phyloP scores from a whole-genome alignment of 2,113 vertebrate species.

The Rhinopithecus roxellana region DNA sequence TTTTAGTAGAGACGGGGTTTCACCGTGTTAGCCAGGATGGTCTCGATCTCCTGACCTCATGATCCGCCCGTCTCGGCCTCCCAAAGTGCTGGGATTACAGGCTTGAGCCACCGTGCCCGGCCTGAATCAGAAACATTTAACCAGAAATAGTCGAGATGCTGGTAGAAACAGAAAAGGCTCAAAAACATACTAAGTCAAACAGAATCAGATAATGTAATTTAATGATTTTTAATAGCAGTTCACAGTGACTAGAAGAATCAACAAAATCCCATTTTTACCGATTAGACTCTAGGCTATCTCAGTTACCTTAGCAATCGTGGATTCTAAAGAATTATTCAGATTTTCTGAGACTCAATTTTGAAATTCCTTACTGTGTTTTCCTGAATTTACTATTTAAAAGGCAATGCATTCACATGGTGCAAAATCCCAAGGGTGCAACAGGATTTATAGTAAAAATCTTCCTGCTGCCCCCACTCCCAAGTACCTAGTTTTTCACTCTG shows the following conservation, averaged over 20 bases:
- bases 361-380: not conserved
- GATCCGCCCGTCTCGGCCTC: too few species aligned
- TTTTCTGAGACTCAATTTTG: not conserved
- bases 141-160: not conserved
- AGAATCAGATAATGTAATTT: not conserved
- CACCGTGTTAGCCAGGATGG: too few species aligned
- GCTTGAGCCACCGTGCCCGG: too few species aligned
- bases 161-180: not conserved
- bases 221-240: not conserved
- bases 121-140: not conserved
- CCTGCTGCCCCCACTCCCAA: not conserved
- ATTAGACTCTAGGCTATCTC: not conserved
- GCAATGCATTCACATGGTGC: not conserved
- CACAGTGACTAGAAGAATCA: not conserved
- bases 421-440: not conserved
- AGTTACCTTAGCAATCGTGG: not conserved
- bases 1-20: too few species aligned
- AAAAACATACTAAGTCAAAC: not conserved
- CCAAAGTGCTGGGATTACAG: too few species aligned
- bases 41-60: too few species aligned
- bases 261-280: not conserved
- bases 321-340: not conserved
- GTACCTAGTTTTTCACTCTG: not conserved
- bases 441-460: not conserved
- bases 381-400: not conserved